These are phyloP conservation scores for Zaprionus camerounensis DNA, from an alignment of 1,140 invertebrate species.

Conservation along the genomic window DNA sequence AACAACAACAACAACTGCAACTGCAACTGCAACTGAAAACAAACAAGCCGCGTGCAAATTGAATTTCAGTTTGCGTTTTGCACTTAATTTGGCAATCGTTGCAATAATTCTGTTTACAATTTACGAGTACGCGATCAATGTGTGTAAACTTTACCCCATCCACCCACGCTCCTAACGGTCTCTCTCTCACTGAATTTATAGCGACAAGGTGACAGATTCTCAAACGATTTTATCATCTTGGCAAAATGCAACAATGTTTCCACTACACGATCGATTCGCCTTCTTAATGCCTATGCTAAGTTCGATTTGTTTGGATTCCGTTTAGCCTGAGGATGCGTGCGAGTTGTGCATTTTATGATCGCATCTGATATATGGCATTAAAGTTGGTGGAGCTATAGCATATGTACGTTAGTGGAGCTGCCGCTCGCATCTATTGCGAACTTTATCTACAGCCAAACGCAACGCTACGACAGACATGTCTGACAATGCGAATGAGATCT, in stretches of 20 bases:
- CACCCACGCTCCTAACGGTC: constrained; percentile 13
- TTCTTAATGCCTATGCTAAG: constrained; percentile 42
- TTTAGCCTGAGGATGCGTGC: constrained; percentile 23
- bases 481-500: background rate
- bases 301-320: constrained; percentile 59
- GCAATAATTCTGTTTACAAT: constrained; percentile 83
- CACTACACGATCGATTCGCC: constrained; percentile 17
- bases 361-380: constrained; percentile 38
- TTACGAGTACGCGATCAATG: constrained; percentile 59
- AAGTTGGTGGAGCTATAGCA: constrained; percentile 47
- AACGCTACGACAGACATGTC: constrained; percentile 4
- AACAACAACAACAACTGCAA: constrained; percentile 26
- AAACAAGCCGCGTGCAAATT: constrained; percentile 74
- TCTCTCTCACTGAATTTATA: constrained; percentile 57
- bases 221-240: constrained; percentile 78
- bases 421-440: constrained; percentile 17
- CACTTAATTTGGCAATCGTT: constrained; percentile 81
- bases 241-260: constrained; percentile 70
- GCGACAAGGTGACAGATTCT: constrained; percentile 79
- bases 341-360: constrained; percentile 41
- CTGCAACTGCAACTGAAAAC: constrained; percentile 51
- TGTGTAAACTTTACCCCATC: constrained; percentile 61
- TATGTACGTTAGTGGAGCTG: constrained; percentile 11
- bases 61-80: constrained; percentile 73
- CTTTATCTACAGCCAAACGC: constrained; percentile 22